Evolutionary conservation across 2,113 vertebrate genomes (phyloP).

Genomic region (Sander lucioperca): DNA sequence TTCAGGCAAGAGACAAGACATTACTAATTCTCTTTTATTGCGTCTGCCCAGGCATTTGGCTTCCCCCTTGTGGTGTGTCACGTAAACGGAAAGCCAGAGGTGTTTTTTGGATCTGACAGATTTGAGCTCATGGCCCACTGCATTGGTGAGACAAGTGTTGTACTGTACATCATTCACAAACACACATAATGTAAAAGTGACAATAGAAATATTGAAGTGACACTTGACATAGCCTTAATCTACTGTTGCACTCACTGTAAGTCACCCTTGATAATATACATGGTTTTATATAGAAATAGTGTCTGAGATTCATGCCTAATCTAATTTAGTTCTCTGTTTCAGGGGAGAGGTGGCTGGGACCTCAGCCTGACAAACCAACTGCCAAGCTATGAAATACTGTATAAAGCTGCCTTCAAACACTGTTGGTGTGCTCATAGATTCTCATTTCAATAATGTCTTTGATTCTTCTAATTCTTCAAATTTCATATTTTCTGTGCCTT

Average conservation of each 20-base stretch:
- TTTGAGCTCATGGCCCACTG: conserved; percentile 90
- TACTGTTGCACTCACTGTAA: too few relatives aligned
- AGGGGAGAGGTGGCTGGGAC: conserved; percentile 86
- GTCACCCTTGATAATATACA: neutral
- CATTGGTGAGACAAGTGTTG: conserved; percentile 86
- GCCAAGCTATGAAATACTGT: conserved; percentile 74
- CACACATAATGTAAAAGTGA: neutral
- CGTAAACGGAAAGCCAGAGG: conserved; percentile 82
- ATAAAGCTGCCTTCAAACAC: conserved; percentile 12
- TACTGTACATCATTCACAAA: neutral
- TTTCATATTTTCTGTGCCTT: conserved; percentile 13
- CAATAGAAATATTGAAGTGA: neutral
- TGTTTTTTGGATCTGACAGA: conserved; percentile 93
- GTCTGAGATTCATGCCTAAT: neutral
- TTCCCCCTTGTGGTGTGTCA: conserved; percentile 89
- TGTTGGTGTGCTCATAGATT: neutral
- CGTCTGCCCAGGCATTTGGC: conserved; percentile 88
- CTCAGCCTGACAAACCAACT: conserved; percentile 64
- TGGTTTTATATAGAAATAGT: too few relatives aligned
- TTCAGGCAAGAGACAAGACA: neutral
- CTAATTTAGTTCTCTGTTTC: conserved; percentile 55
- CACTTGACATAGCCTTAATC: neutral
- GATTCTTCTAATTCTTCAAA: neutral
- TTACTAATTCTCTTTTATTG: neutral
- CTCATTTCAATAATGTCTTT: neutral